Conservation (phyloP, 2,113 vertebrate genomes). For the Leptodactylus fuscus region DNA sequence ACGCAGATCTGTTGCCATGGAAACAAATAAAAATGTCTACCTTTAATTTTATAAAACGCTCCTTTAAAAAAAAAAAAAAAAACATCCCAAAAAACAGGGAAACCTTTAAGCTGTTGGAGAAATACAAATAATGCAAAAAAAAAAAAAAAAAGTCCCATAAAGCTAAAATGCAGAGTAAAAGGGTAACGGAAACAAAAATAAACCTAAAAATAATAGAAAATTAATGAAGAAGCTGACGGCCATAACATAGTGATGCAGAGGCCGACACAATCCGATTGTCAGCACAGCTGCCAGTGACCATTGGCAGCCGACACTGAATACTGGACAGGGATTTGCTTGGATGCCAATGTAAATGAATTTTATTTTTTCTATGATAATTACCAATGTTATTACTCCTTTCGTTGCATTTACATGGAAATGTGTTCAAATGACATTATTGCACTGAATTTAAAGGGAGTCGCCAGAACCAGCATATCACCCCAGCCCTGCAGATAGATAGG, state of each 20-base stretch:
- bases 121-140: too few relatives aligned
- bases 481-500: too few relatives aligned
- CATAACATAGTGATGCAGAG: background rate
- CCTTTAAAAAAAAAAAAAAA: slow-evolving; percentile 56
- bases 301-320: background rate
- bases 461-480: too few relatives aligned
- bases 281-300: background rate
- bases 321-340: background rate
- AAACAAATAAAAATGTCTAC: slow-evolving; percentile 62
- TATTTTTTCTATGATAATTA: background rate
- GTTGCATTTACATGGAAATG: background rate
- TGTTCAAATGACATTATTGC: background rate
- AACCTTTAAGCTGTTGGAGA: too few relatives aligned
- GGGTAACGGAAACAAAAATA: background rate
- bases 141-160: slow-evolving; percentile 22
- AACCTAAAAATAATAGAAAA: background rate
- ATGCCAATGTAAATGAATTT: background rate
- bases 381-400: background rate
- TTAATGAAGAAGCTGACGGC: background rate
- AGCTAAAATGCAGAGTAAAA: background rate
- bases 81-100: background rate
- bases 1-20: slow-evolving; percentile 65
- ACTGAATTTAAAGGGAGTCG: background rate
- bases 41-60: slow-evolving; percentile 61
- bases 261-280: background rate